A percentile compares a stretch with the other conserved stretches of the same genome.
These are phyloP conservation scores for Linurgus olivaceus DNA, from an alignment of 2,797 vertebrate genomes.

Conservation along the genomic window DNA sequence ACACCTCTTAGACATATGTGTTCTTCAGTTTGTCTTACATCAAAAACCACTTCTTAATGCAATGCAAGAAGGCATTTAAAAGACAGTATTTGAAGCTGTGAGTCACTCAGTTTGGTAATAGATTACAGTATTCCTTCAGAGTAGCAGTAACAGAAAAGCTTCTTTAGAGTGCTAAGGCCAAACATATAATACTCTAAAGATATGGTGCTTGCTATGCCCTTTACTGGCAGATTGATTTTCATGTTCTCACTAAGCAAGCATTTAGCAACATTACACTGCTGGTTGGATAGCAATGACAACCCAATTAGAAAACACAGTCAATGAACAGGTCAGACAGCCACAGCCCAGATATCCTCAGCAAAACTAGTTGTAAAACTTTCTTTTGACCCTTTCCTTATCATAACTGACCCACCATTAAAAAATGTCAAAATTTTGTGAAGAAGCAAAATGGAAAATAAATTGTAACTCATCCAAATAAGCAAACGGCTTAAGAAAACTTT, in stretches of 20 bases:
- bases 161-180: slow-evolving; percentile 58
- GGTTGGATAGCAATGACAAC: slow-evolving; percentile 44
- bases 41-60: neutral
- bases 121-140: neutral
- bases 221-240: slow-evolving; percentile 76
- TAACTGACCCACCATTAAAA: slow-evolving; percentile 46
- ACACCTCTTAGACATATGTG: neutral
- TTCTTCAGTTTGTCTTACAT: neutral
- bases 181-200: slow-evolving; percentile 51
- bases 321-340: slow-evolving; percentile 69
- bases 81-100: neutral
- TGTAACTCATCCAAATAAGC: slow-evolving; percentile 50
- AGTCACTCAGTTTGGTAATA: slow-evolving; percentile 42
- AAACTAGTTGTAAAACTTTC: slow-evolving; percentile 59
- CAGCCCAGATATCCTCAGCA: slow-evolving; percentile 10
- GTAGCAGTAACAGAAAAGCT: slow-evolving; percentile 36
- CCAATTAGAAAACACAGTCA: slow-evolving; percentile 78
- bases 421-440: slow-evolving; percentile 10
- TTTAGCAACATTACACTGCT: slow-evolving; percentile 49
- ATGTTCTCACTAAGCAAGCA: slow-evolving; percentile 70
- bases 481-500: slow-evolving; percentile 37
- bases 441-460: slow-evolving; percentile 48
- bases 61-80: neutral
- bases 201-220: slow-evolving; percentile 65
- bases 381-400: slow-evolving; percentile 65